A percentile compares a stretch with the other conserved stretches of the same genome.
Conservation (phyloP, 2,888 invertebrate species). For the Girardia tigrina region DNA sequence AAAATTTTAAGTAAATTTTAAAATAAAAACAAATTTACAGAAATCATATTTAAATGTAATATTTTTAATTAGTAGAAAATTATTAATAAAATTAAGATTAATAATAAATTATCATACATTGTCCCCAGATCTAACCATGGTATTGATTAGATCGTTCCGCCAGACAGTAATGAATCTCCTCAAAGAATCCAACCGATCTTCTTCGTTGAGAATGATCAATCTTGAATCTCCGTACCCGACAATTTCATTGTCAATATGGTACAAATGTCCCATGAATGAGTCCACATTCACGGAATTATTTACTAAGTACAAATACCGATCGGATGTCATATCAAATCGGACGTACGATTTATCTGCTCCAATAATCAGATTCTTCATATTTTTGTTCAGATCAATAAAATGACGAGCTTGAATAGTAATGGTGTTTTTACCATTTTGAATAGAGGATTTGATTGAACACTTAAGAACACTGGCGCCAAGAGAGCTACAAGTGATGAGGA, state of each 20-base stretch:
- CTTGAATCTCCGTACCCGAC: background rate
- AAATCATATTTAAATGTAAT: too few relatives aligned
- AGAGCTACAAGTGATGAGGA: background rate
- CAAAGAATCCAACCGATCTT: background rate
- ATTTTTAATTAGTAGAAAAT: too few relatives aligned
- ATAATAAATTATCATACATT: too few relatives aligned
- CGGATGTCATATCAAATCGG: conserved; percentile 1
- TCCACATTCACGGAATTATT: background rate
- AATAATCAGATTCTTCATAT: background rate
- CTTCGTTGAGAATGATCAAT: background rate
- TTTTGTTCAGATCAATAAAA: background rate
- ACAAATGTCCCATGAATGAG: background rate
- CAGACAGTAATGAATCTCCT: background rate
- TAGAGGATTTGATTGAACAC: background rate
- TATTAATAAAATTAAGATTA: too few relatives aligned
- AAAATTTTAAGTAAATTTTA: too few relatives aligned
- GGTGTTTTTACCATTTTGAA: background rate
- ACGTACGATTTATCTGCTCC: background rate
- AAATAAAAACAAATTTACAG: too few relatives aligned
- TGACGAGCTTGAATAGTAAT: background rate
- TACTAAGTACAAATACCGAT: background rate
- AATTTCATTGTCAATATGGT: conserved; percentile 6
- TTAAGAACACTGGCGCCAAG: background rate
- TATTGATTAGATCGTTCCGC: background rate
- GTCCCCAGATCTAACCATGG: background rate